Evolutionary conservation across 2,113 vertebrate species (phyloP).

Genomic region (Triplophysa tibetana): DNA sequence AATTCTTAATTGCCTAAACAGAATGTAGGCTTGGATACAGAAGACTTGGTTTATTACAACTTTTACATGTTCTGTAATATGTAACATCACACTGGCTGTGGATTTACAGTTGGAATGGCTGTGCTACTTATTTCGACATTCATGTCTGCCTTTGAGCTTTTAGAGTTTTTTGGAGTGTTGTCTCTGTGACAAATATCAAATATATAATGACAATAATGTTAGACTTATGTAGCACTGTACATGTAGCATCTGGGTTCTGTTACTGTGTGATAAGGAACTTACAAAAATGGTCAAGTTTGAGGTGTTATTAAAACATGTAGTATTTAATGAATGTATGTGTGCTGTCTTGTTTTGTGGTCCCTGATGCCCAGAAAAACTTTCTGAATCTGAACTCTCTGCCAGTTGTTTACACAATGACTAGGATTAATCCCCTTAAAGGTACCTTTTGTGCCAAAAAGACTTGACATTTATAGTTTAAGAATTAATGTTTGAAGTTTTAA

Average conservation of each 20-base stretch:
- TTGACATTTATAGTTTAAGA: too few relatives aligned
- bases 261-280: conserved; percentile 33
- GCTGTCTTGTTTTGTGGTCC: conserved; percentile 14
- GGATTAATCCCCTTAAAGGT: neutral
- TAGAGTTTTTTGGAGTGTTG: neutral
- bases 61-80: neutral
- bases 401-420: neutral
- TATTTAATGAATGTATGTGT: conserved; percentile 12
- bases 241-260: conserved; percentile 37
- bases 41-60: neutral
- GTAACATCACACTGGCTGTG: neutral
- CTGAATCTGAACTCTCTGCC: neutral
- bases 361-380: neutral
- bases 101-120: neutral
- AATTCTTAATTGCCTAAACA: conserved; percentile 39
- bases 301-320: conserved; percentile 50
- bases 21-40: neutral
- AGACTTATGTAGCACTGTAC: conserved; percentile 48
- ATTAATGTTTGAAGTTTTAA: too few relatives aligned
- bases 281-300: conserved; percentile 12
- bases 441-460: neutral
- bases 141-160: conserved; percentile 17
- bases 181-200: neutral
- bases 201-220: conserved; percentile 31
- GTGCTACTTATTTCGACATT: neutral